Evolutionary conservation across 1,140 invertebrate genomes (phyloP).

Genomic region (Heliconius melpomene): DNA sequence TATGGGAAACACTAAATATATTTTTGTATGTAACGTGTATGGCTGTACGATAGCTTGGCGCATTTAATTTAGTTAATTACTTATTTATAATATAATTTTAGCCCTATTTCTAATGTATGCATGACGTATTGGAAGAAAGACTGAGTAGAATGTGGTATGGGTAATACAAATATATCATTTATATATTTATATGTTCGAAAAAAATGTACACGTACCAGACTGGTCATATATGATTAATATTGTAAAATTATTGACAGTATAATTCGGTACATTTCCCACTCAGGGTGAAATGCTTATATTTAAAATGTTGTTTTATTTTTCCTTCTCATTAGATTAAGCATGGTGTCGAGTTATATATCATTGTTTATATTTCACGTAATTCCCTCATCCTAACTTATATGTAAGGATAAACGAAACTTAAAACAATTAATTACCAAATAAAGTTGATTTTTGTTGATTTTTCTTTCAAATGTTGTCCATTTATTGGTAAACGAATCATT

Average conservation of each 20-base stretch:
- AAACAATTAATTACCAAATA: neutral
- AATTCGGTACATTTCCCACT: too few species aligned
- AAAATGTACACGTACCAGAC: neutral
- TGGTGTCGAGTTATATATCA: too few species aligned
- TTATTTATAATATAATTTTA: slow-evolving; percentile 23
- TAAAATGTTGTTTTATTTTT: too few species aligned
- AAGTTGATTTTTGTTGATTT: neutral
- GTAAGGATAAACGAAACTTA: neutral
- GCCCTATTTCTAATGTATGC: slow-evolving; percentile 23
- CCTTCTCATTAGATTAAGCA: too few species aligned
- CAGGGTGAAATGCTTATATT: too few species aligned
- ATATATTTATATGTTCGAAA: neutral
- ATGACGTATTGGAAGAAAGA: slow-evolving; percentile 28
- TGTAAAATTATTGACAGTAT: too few species aligned
- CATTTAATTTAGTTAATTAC: slow-evolving; percentile 1
- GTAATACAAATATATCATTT: neutral
- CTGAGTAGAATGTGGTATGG: slow-evolving; percentile 29
- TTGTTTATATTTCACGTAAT: too few species aligned
- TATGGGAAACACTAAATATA: neutral
- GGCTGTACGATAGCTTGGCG: slow-evolving; percentile 9
- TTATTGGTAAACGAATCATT: neutral
- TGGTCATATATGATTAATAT: neutral
- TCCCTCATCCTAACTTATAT: too few species aligned
- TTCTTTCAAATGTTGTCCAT: neutral
- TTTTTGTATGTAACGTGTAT: slow-evolving; percentile 25